Evolutionary conservation across 2,113 vertebrate species (phyloP).

Genomic region (Seriola quinqueradiata): DNA sequence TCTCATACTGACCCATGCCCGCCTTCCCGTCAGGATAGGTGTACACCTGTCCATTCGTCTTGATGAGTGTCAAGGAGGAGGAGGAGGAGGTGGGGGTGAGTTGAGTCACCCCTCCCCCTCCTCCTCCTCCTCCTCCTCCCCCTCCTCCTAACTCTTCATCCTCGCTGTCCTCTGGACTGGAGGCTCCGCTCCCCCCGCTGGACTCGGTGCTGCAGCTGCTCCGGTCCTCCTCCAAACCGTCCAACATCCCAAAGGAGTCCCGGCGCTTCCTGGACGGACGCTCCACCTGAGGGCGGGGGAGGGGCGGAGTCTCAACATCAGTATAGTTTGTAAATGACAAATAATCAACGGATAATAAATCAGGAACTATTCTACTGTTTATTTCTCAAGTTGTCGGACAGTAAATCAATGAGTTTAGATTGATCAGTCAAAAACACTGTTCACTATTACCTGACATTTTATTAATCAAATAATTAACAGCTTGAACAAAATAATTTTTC

Average conservation of each 20-base stretch:
- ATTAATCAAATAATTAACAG: too few relatives aligned
- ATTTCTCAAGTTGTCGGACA: too few relatives aligned
- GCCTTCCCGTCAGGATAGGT: slow-evolving; percentile 97
- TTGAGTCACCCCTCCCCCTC: slow-evolving; percentile 84
- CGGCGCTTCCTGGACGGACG: slow-evolving; percentile 88
- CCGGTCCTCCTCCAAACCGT: slow-evolving; percentile 93
- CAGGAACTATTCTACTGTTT: too few relatives aligned
- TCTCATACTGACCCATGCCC: slow-evolving; percentile 91
- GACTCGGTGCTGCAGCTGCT: slow-evolving; percentile 82
- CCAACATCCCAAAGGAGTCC: slow-evolving; percentile 95
- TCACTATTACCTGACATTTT: too few relatives aligned
- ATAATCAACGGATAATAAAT: too few relatives aligned
- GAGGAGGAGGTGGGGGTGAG: slow-evolving; percentile 63
- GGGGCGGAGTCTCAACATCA: too few relatives aligned
- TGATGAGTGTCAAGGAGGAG: slow-evolving; percentile 93
- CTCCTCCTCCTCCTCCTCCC: slow-evolving; percentile 84
- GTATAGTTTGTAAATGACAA: too few relatives aligned
- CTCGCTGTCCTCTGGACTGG: slow-evolving; percentile 96
- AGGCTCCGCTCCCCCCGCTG: slow-evolving; percentile 93
- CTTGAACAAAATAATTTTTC: too few relatives aligned
- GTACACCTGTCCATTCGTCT: slow-evolving; percentile 98
- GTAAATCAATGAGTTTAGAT: too few relatives aligned
- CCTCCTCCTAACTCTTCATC: slow-evolving; percentile 86
- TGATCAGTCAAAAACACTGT: too few relatives aligned
- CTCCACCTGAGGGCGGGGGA: slow-evolving; percentile 83